Evolutionary conservation across 2,797 vertebrate species (phyloP).

Genomic region (Babyrousa celebensis): DNA sequence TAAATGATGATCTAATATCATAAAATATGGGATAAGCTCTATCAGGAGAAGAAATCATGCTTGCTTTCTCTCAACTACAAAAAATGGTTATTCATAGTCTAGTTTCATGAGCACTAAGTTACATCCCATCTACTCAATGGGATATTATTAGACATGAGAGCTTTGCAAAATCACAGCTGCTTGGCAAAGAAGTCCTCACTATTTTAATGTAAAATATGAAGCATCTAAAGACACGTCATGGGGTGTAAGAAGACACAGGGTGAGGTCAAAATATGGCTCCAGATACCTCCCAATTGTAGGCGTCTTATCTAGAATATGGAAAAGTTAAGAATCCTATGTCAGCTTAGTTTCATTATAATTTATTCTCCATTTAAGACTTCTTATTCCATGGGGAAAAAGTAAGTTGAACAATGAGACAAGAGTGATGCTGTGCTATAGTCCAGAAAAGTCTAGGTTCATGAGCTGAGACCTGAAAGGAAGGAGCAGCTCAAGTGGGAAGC

Average conservation of each 20-base stretch:
- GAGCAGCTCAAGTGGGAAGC: neutral
- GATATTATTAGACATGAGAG: slow-evolving; percentile 68
- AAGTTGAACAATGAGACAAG: slow-evolving; percentile 70
- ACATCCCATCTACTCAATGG: neutral
- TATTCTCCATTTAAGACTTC: slow-evolving; percentile 42
- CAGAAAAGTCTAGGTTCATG: neutral
- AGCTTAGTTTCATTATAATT: slow-evolving; percentile 62
- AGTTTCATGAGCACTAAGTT: slow-evolving; percentile 35
- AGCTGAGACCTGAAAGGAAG: neutral
- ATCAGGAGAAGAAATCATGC: neutral
- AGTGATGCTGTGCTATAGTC: neutral
- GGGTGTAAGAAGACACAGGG: neutral
- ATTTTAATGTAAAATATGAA: slow-evolving; percentile 57
- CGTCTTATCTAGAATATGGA: neutral
- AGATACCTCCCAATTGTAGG: neutral
- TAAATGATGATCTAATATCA: neutral
- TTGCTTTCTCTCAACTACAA: neutral
- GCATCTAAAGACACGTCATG: neutral
- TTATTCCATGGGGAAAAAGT: slow-evolving; percentile 5
- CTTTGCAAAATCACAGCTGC: slow-evolving; percentile 34
- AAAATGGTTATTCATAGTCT: neutral
- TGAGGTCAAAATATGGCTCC: neutral
- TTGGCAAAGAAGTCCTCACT: neutral
- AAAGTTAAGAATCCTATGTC: neutral
- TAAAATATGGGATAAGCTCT: neutral